Evolutionary conservation across 2,797 vertebrate genomes (phyloP).

Genomic region (Lacerta viridis): DNA sequence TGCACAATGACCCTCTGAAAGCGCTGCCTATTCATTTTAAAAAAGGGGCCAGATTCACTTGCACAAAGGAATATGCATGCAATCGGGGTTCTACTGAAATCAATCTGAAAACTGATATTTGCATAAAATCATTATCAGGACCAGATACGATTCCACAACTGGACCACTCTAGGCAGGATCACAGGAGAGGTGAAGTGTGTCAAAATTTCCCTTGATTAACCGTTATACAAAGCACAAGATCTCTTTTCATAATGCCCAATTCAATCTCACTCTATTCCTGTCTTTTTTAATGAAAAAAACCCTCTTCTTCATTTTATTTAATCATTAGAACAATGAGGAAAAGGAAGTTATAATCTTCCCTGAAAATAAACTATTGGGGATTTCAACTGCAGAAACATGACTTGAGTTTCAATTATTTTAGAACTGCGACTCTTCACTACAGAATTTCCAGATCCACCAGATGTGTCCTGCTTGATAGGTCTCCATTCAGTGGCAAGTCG

Average conservation of each 20-base stretch:
- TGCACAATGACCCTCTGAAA: neutral
- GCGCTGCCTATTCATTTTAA: constrained; percentile 5
- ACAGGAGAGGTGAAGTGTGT: neutral
- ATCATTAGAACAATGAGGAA: neutral
- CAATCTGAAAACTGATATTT: neutral
- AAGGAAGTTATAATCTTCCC: neutral
- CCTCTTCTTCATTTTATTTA: neutral
- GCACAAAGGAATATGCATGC: neutral
- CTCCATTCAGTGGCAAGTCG: neutral
- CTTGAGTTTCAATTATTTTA: neutral
- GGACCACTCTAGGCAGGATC: neutral
- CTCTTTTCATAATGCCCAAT: neutral
- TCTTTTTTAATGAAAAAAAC: neutral
- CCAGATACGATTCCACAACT: neutral
- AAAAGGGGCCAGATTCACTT: neutral
- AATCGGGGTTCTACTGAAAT: neutral
- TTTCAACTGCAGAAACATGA: neutral
- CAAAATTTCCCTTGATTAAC: neutral
- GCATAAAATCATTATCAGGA: neutral
- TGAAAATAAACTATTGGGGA: neutral
- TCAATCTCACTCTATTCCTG: neutral
- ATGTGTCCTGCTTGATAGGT: neutral
- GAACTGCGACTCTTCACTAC: neutral
- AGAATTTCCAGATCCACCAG: neutral
- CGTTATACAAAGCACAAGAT: neutral